Conservation (phyloP, 1,140 invertebrate species). For the Lordiphosa stackelbergi region DNA sequence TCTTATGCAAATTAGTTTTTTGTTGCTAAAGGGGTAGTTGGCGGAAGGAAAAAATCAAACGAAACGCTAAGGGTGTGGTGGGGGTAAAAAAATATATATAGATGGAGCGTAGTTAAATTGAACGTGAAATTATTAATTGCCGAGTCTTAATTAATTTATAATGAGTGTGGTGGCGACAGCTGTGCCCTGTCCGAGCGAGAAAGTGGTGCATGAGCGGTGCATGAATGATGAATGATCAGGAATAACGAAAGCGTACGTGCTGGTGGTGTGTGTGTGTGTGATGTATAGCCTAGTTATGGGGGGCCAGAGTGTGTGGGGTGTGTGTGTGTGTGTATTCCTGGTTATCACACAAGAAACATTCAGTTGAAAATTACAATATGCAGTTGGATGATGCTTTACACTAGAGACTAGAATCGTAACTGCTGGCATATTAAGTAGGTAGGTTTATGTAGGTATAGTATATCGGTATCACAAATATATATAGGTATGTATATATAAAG, state of each 20-base stretch:
- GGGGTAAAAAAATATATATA: slow-evolving; percentile 12
- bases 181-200: slow-evolving; percentile 47
- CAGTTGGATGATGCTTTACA: slow-evolving; percentile 70
- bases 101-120: slow-evolving; percentile 62
- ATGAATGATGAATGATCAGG: slow-evolving; percentile 14
- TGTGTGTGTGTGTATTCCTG: slow-evolving; percentile 31
- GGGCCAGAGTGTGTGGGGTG: too few species aligned
- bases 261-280: slow-evolving; percentile 2
- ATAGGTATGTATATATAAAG: slow-evolving; percentile 52
- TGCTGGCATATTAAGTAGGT: background rate
- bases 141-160: slow-evolving; percentile 64
- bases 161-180: slow-evolving; percentile 59
- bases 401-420: slow-evolving; percentile 55
- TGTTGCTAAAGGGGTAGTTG: slow-evolving; percentile 31
- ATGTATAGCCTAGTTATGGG: slow-evolving; percentile 8
- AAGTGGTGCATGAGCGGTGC: slow-evolving; percentile 13
- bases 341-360: slow-evolving; percentile 65
- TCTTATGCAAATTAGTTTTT: slow-evolving; percentile 61
- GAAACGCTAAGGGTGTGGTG: slow-evolving; percentile 50
- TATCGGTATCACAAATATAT: slow-evolving; percentile 54
- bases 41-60: slow-evolving; percentile 27
- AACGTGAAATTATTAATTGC: slow-evolving; percentile 73
- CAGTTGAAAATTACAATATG: slow-evolving; percentile 72
- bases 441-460: background rate
- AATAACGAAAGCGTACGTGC: slow-evolving; percentile 8